Evolutionary conservation across 2,113 vertebrate genomes (phyloP), one percentile per base, ranked within the genome.

Genomic region (Podiceps cristatus): DNA sequence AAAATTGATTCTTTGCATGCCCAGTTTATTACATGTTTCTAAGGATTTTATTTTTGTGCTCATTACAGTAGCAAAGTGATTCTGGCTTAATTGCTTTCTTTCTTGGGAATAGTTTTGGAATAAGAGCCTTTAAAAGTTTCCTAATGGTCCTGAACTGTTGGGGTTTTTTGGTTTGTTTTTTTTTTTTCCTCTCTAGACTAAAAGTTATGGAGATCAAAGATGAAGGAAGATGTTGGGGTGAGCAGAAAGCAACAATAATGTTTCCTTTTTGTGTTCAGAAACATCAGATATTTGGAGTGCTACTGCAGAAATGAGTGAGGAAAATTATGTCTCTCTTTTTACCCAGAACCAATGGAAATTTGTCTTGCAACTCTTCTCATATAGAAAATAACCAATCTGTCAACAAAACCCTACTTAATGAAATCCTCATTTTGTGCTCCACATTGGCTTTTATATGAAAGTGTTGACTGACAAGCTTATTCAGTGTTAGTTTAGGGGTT

Each of bases 401-500:
- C 98, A 97, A 60, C 97, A 91, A 86, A 97, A 27, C 67, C 79
- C 81, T 94, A 50, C 55, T 93, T 86, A 96, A 88, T 79, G 77
- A 86, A 95, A 94, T 97, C 85, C 78, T 93, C 28, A 40, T 86
- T 86, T 90, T 95, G 55, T 88, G 67, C 35, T 58, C 52, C 49
- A 60, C 33, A 8, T 49, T 82, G 83, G 40, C 44, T 95, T 96
- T 97, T 95, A 97, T 97, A 71, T 24, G 56, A 90, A 97, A 92
- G 84, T 95, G 96, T 88, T 98, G 97, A 97, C 31, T 96, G 95
- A 97, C 93, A 97, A 89, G 63, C 69, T 91, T 95, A 95, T 90
- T 96, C 79, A 28, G 42, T 90, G 56, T 86, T 93, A 80, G 89
- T 75, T 94, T 91, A 96, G 35, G 75, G n/a, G 27, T 67, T 94